Base-by-base conservation (phyloP, 2,888 invertebrate genomes). In the Rotaria socialis region DNA sequence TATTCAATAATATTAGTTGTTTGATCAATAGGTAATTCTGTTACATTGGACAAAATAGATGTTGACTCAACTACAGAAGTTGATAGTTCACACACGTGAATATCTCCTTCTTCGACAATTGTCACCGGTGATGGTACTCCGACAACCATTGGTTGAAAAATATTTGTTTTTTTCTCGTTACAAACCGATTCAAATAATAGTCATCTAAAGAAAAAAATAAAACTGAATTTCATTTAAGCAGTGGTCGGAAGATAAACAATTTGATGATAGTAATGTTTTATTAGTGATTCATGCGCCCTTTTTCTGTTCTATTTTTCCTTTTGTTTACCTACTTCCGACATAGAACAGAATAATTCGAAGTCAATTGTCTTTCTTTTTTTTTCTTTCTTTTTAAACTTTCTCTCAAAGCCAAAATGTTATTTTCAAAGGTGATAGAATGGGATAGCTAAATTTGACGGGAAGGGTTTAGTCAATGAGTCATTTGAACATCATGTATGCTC, bases 181-280 rank as follows among this genome's bases (percentile, higher is more conserved):
- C 35, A 67, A 67, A 35, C 27, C 14, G 35, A 67, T 67, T 67
- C 27, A 67, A 67, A 67, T 67, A 67, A 67, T 67, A 67, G 35
- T 67, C 67, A 67, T 67, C 67, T 67, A 10, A 67, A 67, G 35
- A 67, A 67, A 67, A 35, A 67, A 67, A 27, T 10, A 35, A 67
- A 58, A 67, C 16, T 67, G 67, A 27, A 35, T 67, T 67, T 35
- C 27, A 35, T 27, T 35, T 60, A 60, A 10, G 24, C 35, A 67
- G 35, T 67, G 67, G 27, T 67, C 35, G 67, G 67, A 67, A 67
- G 67, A 67, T 67, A 67, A 67, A 67, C 67, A 67, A 67, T 67
- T 4, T 16, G 35, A 67, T 35, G 67, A 67, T 67, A 67, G 67
- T 27, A 67, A 67, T 67, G 67, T 67, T 67, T 67, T 67, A 27